Evolutionary conservation across 2,797 vertebrate genomes (phyloP).

Genomic region (Phoebastria nigripes): DNA sequence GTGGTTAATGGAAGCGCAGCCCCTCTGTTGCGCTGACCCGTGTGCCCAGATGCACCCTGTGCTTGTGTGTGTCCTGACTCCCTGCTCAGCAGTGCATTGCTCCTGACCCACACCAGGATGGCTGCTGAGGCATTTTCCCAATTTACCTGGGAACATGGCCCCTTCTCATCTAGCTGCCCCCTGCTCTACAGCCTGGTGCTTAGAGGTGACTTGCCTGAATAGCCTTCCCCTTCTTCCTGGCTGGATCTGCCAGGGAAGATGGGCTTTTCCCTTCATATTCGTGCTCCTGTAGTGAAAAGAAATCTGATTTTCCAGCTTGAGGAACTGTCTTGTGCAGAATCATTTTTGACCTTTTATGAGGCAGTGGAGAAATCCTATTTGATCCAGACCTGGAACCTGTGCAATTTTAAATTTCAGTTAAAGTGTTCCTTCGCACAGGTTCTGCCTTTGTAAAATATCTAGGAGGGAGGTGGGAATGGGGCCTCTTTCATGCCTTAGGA

Average conservation of each 20-base stretch:
- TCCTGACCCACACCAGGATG: neutral
- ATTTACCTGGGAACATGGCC: neutral
- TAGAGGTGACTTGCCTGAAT: neutral
- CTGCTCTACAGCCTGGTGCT: neutral
- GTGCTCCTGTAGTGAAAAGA: neutral
- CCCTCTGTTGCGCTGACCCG: accelerated
- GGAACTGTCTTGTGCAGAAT: neutral
- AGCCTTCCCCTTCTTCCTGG: neutral
- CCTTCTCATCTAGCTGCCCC: neutral
- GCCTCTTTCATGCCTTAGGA: neutral
- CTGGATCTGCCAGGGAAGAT: neutral
- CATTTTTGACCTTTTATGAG: neutral
- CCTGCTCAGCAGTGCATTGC: no score
- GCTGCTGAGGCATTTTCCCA: neutral
- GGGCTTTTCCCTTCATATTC: neutral
- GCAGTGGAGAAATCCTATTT: neutral
- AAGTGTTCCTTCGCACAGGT: accelerated
- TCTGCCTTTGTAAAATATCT: neutral
- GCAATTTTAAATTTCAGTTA: neutral
- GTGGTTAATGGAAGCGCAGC: neutral
- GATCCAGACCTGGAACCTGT: neutral
- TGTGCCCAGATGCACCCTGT: neutral
- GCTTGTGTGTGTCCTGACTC: neutral
- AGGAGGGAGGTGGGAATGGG: neutral
- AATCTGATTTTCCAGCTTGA: neutral